Evolutionary conservation across 2,888 invertebrate genomes (phyloP).

Genomic region (Gerris lacustris): DNA sequence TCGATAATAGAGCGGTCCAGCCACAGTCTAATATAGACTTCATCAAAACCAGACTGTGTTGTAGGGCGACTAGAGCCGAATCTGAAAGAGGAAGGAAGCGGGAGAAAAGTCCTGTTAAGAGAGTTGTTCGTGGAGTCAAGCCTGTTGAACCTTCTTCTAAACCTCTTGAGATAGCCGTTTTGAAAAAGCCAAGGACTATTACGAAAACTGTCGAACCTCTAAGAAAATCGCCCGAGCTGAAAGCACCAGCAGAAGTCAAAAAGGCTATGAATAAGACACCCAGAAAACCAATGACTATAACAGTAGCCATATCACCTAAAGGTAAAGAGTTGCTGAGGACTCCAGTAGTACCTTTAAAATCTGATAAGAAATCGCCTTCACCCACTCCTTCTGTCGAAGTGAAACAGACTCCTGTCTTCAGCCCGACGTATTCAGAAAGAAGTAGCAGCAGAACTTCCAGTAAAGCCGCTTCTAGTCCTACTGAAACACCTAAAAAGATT

Average conservation of each 20-base stretch:
- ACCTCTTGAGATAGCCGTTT: background rate
- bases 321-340: slow-evolving; percentile 35
- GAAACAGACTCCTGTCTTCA: slow-evolving; percentile 17
- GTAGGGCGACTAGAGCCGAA: background rate
- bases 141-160: background rate
- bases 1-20: slow-evolving; percentile 12
- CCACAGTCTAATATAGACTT: slow-evolving; percentile 46
- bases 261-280: slow-evolving; percentile 36
- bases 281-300: slow-evolving; percentile 38
- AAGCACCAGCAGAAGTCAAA: slow-evolving; percentile 48
- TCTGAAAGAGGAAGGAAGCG: slow-evolving; percentile 6
- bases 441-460: slow-evolving; percentile 21
- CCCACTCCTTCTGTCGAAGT: slow-evolving; percentile 15
- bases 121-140: background rate
- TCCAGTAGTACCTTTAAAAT: background rate
- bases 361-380: slow-evolving; percentile 10
- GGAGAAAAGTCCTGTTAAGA: background rate
- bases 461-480: slow-evolving; percentile 12
- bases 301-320: slow-evolving; percentile 38
- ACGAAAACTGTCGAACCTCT: slow-evolving; percentile 30
- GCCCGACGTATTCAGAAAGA: background rate
- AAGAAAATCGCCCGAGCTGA: slow-evolving; percentile 43
- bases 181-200: background rate
- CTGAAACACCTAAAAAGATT: slow-evolving; percentile 23
- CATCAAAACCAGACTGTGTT: slow-evolving; percentile 43